These are phyloP conservation scores for Lerista edwardsae DNA, from an alignment of 2,797 vertebrate species.

Conservation along the genomic window DNA sequence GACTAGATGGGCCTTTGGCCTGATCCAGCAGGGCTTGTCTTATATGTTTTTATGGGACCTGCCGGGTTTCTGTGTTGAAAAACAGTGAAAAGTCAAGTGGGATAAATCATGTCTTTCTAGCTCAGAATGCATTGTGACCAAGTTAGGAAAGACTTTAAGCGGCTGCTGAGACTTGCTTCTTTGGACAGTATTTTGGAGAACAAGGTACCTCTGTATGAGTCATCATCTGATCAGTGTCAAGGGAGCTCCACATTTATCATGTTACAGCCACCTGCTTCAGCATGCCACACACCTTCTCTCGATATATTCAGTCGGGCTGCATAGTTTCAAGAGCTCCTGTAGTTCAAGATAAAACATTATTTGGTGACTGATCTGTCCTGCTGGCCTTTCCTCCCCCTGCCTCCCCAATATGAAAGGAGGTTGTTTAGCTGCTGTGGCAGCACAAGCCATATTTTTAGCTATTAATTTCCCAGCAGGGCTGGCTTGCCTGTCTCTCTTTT, in stretches of 20 bases:
- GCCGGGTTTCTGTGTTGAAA: not conserved
- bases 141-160: conserved; percentile 28
- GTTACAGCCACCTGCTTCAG: conserved; percentile 40
- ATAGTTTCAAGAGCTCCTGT: conserved; percentile 49
- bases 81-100: conserved; percentile 24
- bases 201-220: not conserved
- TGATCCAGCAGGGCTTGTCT: too few relatives aligned
- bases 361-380: conserved; percentile 42
- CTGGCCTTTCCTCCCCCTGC: not conserved
- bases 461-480: conserved; percentile 45
- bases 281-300: conserved; percentile 50
- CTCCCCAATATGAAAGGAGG: conserved; percentile 32
- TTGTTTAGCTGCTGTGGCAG: conserved; percentile 23
- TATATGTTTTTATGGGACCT: too few relatives aligned
- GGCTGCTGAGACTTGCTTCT: conserved; percentile 26
- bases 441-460: conserved; percentile 33
- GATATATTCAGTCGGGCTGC: conserved; percentile 44
- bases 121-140: conserved; percentile 29
- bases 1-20: too few relatives aligned
- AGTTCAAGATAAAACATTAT: conserved; percentile 49
- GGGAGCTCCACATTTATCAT: conserved; percentile 20
- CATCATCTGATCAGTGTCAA: conserved; percentile 38
- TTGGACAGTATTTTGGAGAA: too few relatives aligned
- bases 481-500: not conserved
- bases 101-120: not conserved